Percentiles rank a stretch among this genome's conserved stretches.
phyloP scores from a whole-genome alignment of 2,888 invertebrate species.

The Chloroclystis v-ata region DNA sequence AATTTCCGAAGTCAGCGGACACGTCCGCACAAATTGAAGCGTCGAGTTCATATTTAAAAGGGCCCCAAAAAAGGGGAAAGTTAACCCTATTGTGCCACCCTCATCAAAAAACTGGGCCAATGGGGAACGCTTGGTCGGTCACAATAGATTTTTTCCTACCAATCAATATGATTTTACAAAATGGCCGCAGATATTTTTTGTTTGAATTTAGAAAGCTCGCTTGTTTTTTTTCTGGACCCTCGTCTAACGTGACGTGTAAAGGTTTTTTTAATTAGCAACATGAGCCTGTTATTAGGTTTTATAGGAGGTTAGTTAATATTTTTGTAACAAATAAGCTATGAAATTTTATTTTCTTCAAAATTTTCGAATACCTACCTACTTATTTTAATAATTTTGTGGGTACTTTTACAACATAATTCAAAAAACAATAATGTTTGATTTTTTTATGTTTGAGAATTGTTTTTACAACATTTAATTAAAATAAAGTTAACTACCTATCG shows the following conservation, averaged over 20 bases:
- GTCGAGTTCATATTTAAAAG: constrained; percentile 58
- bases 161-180: constrained; percentile 71
- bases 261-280: not conserved
- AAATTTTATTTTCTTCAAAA: no score
- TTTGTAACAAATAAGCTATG: no score
- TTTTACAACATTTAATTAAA: no score
- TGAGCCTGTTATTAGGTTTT: not conserved
- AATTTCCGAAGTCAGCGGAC: constrained; percentile 30
- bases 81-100: constrained; percentile 62
- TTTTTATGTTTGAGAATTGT: no score
- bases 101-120: constrained; percentile 73
- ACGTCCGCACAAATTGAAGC: constrained; percentile 44
- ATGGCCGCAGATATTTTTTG: constrained; percentile 56
- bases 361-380: no score
- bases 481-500: not conserved
- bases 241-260: not conserved
- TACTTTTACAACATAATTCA: not conserved
- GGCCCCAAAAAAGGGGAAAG: constrained; percentile 67
- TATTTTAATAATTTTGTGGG: no score
- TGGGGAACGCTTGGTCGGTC: constrained; percentile 54
- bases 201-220: constrained; percentile 31
- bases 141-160: constrained; percentile 72
- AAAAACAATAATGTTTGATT: not conserved
- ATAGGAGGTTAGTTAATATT: no score
- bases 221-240: constrained; percentile 11